Evolutionary conservation across 2,888 invertebrate genomes (phyloP).

Genomic region (Stenolophus ochropezus): DNA sequence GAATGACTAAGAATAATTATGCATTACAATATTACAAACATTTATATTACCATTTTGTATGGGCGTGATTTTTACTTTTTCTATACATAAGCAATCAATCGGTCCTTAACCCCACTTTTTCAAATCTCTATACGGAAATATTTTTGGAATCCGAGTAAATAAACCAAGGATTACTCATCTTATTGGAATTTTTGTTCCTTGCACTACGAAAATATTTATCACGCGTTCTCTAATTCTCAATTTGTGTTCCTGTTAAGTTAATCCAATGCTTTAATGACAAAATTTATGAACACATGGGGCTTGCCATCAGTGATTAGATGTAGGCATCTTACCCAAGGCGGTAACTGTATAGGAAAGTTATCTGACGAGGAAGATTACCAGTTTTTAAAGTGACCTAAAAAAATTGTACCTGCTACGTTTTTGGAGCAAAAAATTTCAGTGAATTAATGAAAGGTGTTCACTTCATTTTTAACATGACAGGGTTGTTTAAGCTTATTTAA

Average conservation of each 20-base stretch:
- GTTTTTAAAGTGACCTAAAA: conserved; percentile 13
- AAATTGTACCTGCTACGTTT: conserved; percentile 27
- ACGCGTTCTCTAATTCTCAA: background rate
- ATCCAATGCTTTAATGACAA: background rate
- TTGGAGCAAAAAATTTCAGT: background rate
- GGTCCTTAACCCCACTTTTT: conserved; percentile 18
- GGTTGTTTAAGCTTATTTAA: background rate
- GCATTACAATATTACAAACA: no score
- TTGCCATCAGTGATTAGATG: background rate
- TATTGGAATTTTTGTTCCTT: background rate
- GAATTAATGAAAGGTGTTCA: background rate
- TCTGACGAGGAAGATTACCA: conserved; percentile 13
- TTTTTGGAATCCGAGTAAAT: background rate
- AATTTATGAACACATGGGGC: background rate
- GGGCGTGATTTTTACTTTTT: background rate
- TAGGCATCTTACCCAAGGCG: conserved; percentile 3
- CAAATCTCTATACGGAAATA: background rate
- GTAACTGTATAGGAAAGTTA: conserved; percentile 29
- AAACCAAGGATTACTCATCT: background rate
- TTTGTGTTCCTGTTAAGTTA: background rate
- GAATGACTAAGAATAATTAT: no score
- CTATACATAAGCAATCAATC: background rate
- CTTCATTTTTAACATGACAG: background rate
- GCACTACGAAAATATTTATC: background rate
- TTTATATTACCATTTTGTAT: background rate